Evolutionary conservation across 2,888 invertebrate genomes (phyloP), one percentile per base, ranked within the genome.

Genomic region (Andrena marginata): DNA sequence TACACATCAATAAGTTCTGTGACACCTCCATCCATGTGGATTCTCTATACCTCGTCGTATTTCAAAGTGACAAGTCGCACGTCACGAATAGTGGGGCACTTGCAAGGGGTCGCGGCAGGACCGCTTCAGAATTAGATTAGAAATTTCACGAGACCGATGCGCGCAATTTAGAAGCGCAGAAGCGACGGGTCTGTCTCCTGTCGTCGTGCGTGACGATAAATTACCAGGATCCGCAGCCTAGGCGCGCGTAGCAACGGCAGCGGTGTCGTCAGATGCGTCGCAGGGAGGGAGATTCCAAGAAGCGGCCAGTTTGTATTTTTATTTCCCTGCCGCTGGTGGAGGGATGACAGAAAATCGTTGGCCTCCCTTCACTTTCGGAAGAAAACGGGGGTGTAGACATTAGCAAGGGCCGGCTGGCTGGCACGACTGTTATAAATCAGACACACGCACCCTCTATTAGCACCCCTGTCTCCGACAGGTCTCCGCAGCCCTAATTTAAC

Each of bases 391-490:
- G 81, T 79, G 77, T 74, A 82, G 81, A 84, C 86, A 84, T 85
- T 85, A 84, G 78, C 84, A 82, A 80, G 84, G 83, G 85, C 85
- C 82, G 81, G 78, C 71, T 81, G 86, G 82, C 88, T 84, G 82
- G 84, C 84, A 84, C 85, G 82, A 87, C 85, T 88, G 89, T 92
- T 90, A 92, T 92, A 92, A 92, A 92, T 92, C 92, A 92, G 89
- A 89, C 89, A 91, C 92, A 92, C 91, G 92, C 92, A 90, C 92
- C 91, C 90, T 90, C 91, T 92, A 92, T 92, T 92, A 92, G 91
- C 90, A 88, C 90, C 90, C 90, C 91, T 92, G 92, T 91, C 91
- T 89, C 85, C 87, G 87, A 86, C 92, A 92, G 91, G 82, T 90
- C 85, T 81, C 85, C 82, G 86, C 87, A 84, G 85, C 91, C 89